Evolutionary conservation across 2,113 vertebrate genomes (phyloP).

Genomic region (Casuarius casuarius): DNA sequence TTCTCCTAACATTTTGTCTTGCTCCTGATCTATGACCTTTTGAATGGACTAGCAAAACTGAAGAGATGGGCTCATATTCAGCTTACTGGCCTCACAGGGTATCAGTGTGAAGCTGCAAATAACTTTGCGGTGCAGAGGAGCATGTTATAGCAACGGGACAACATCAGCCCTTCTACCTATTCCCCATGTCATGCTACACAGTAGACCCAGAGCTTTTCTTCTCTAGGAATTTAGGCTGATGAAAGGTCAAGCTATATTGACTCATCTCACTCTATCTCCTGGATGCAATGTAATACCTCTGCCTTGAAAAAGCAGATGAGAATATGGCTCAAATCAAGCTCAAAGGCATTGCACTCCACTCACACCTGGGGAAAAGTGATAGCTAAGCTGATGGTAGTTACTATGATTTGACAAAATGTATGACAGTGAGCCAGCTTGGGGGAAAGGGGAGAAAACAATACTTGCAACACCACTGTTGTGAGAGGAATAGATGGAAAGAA

Average conservation of each 20-base stretch:
- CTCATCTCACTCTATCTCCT: not conserved
- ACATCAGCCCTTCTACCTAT: not conserved
- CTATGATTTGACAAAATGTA: not conserved
- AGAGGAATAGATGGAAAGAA: not conserved
- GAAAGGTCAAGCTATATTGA: not conserved
- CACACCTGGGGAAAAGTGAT: not conserved
- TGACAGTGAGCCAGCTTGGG: not conserved
- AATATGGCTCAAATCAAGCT: not conserved
- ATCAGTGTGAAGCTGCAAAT: not conserved
- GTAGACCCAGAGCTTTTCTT: not conserved
- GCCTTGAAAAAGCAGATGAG: not conserved
- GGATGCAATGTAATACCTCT: not conserved
- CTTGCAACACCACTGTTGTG: not conserved
- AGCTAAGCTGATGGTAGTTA: not conserved
- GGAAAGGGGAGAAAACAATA: not conserved
- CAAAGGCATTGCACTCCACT: not conserved
- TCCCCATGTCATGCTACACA: not conserved
- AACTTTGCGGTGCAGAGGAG: not conserved
- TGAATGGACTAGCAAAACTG: not conserved
- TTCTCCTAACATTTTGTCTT: not conserved
- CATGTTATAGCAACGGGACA: not conserved
- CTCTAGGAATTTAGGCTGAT: not conserved
- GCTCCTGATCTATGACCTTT: not conserved
- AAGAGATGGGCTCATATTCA: not conserved
- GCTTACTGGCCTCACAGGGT: not conserved